Evolutionary conservation across 2,113 vertebrate species (phyloP).

Genomic region (Solea senegalensis): DNA sequence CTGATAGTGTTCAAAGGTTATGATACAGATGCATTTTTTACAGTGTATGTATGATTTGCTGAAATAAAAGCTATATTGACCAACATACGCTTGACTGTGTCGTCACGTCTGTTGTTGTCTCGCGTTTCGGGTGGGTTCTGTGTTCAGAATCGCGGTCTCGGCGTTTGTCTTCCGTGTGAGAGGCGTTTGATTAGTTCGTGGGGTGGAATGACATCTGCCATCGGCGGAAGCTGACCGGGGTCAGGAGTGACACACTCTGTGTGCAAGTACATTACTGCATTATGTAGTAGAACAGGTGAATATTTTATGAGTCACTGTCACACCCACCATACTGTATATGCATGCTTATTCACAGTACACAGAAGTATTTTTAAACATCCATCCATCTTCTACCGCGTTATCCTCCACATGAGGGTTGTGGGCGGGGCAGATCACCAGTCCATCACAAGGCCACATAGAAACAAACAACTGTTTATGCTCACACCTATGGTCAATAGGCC

Average conservation of each 20-base stretch:
- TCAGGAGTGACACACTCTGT: slow-evolving; percentile 18
- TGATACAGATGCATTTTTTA: slow-evolving; percentile 89
- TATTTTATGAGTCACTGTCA: slow-evolving; percentile 66
- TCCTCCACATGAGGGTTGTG: too few species aligned
- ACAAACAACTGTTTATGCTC: too few species aligned
- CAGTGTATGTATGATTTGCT: slow-evolving; percentile 96
- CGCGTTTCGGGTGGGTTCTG: background rate
- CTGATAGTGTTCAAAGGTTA: slow-evolving; percentile 68
- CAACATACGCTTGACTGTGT: slow-evolving; percentile 62
- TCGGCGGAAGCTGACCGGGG: background rate
- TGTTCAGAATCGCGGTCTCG: background rate
- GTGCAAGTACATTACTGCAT: slow-evolving; percentile 65
- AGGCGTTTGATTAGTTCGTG: background rate
- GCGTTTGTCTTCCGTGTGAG: background rate
- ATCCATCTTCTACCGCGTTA: too few species aligned
- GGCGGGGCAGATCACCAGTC: too few species aligned
- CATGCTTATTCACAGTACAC: background rate
- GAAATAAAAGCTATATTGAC: slow-evolving; percentile 96
- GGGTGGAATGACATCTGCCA: slow-evolving; percentile 5
- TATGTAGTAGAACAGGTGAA: slow-evolving; percentile 74
- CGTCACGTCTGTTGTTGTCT: background rate
- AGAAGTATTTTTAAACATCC: slow-evolving; percentile 3
- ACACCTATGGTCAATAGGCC: too few species aligned
- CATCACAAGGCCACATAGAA: too few species aligned
- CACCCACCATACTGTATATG: slow-evolving; percentile 15